Evolutionary conservation across 1,140 invertebrate genomes (phyloP), one percentile per base, ranked within the genome.

Genomic region (Aphaenogaster ashmeadi): DNA sequence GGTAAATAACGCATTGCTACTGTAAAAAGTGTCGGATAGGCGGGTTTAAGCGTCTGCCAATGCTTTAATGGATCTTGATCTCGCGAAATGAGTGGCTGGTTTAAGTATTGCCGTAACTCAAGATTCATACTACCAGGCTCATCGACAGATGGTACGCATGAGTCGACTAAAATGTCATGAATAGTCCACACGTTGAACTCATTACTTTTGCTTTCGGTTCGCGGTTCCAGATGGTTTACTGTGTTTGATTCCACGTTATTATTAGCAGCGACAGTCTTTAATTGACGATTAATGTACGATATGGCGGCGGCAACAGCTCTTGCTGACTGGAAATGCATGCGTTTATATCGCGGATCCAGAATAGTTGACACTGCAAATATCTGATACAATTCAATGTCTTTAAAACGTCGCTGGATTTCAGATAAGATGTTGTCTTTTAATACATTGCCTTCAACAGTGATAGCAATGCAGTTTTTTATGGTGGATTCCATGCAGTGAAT

Each of bases 41-140:
- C 66, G n/a, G 41, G n/a, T 7, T 67, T 67, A 67, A 67, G 66
- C 7, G 66, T 67, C 3, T 67, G 38, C 66, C 66, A 67, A 67
- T 67, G n/a, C 3, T 67, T 9, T 13, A 44, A 67, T 67, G 66
- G 38, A 67, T 67, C 21, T 67, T n/a, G n/a, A n/a, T n/a, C n/a
- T n/a, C 8, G 38, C 38, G n/a, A 11, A 67, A 67, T 67, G 2
- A 9, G 18, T 67, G 66, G n/a, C 41, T 67, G 66, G n/a, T 67
- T 67, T 67, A 67, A 67, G 47, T 67, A 67, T 67, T 67, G 66
- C 15, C n/a, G 66, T 67, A 67, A 67, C 11, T 67, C 41, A 67
- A 67, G 38, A 67, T 44, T 67, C n/a, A 67, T 47, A 18, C 38
- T 18, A 67, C 33, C 66, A 67, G 38, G 9, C 8, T 44, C 38